Evolutionary conservation across 2,113 vertebrate genomes (phyloP), one percentile per base, ranked within the genome.

Genomic region (Uropsilus gracilis): DNA sequence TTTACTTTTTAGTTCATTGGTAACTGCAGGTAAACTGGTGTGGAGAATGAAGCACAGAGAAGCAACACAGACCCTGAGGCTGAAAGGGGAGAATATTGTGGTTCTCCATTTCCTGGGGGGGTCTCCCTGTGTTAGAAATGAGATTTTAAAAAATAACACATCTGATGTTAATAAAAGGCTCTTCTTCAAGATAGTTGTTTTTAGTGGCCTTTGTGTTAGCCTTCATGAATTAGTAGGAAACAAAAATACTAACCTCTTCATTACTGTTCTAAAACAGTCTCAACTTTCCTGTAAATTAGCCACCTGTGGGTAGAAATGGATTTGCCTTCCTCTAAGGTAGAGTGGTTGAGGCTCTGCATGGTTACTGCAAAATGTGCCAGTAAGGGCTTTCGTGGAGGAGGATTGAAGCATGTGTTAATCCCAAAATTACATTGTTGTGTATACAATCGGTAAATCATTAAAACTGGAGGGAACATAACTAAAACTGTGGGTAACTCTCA

Each of bases 41-140:
- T 90, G 73, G 89, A 95, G 91, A 93, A 96, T 82, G 42, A 59
- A 66, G 90, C 34, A 71, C 5, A 89, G 28, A 46, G 77, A 94
- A 87, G 48, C 55, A 68, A 89, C 91, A 71, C 55, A 87, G 92
- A 59, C 32, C 50, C 59, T 59, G 18, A 18, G 5, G 18, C 2
- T 61, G 48, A 80, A 73, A 68, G 30, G 24, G 69, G 13, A 61
- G n/a, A 34, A 30, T 61, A 22, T 5, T 7, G 14, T 42, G 8
- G 7, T 16, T 53, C 28, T 32, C 6, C 39, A 55, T 81, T 55
- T 90, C n/a, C n/a, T 53, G 1, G 0, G 1, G 32, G 39, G 28
- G 0, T 11, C 13, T 55, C 18, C 8, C 32, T 94, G 57, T 30
- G 63, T 77, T 77, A 77, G 48, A 91, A 85, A 77, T 61, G 44